Percentiles rank a stretch among this genome's conserved stretches.
phyloP scores from a whole-genome alignment of 2,113 vertebrate species.

The Apteryx mantelli region DNA sequence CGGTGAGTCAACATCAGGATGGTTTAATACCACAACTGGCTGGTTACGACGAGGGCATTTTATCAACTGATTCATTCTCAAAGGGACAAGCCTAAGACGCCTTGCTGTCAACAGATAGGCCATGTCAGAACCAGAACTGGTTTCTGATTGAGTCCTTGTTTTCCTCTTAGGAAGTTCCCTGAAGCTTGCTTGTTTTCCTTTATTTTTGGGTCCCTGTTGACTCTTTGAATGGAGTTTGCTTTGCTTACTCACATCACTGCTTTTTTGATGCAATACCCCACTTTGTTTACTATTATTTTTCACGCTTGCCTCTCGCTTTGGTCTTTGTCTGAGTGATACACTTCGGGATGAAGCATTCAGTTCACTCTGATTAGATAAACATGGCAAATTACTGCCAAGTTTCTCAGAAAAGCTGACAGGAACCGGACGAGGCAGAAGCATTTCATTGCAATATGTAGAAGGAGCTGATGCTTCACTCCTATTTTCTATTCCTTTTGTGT shows the following conservation, averaged over 20 bases:
- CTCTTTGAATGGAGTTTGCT: conserved; percentile 38
- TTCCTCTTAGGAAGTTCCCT: conserved; percentile 76
- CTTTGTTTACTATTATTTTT: conserved; percentile 1
- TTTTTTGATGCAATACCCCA: background rate
- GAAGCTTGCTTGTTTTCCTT: conserved; percentile 56
- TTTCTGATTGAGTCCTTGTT: conserved; percentile 15
- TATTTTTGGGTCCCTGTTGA: conserved; percentile 42
- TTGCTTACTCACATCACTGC: conserved; percentile 21
- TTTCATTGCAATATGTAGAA: conserved; percentile 24
- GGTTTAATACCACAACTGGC: conserved; percentile 95
- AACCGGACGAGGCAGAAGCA: conserved; percentile 57
- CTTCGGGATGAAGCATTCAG: background rate
- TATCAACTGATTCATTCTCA: conserved; percentile 84
- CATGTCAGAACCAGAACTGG: conserved; percentile 44
- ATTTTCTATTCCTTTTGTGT: background rate
- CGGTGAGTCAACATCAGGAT: conserved; percentile 84
- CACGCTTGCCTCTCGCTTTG: conserved; percentile 44
- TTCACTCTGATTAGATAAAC: background rate
- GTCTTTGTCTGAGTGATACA: conserved; percentile 46
- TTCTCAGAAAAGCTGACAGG: conserved; percentile 47
- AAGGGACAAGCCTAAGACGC: conserved; percentile 82
- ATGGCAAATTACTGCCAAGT: background rate
- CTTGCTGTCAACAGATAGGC: conserved; percentile 64
- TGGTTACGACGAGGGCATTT: conserved; percentile 89
- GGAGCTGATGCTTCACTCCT: background rate